Base-by-base conservation (phyloP, 1,140 invertebrate genomes). In the Caenorhabditis elegans region DNA sequence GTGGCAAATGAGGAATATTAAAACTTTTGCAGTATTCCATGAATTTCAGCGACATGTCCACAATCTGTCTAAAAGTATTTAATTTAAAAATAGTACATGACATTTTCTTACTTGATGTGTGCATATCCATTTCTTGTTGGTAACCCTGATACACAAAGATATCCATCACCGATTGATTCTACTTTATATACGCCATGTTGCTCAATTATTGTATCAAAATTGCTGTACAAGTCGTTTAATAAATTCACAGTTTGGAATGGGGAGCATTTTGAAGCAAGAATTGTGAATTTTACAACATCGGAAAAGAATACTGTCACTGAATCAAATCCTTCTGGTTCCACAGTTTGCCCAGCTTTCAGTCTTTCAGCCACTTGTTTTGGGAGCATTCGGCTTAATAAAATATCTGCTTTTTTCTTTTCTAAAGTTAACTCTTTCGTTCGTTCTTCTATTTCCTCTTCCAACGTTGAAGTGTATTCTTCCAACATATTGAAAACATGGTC, bases 281-380 rank as follows among this genome's bases (percentile, higher is more conserved):
- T 94, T 0, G 95, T 95, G 88, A 96, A 96, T 24, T 94, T 94
- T 0, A 95, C 94, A 81, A 95, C 95, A 86, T 95, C 95, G 15
- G 78, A 80, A 43, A 85, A 85, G 78, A 83, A 84, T 26, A 85
- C 80, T 28, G 84, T 85, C 26, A 85, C 84, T 39, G 60, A 76
- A n/a, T 85, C 84, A 26, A 85, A 85, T 13, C 48, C 49, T 48
- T 85, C 84, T 1, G 84, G 84, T 53, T 85, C 84, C 22, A 85
- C 84, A 15, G 82, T 53, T 53, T 83, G 53, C 11, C 84, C 84
- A 0, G 78, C 39, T 76, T 85, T 85, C 28, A 85, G 48, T 4
- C 51, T 39, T 22, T 84, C 82, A 0, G 84, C 84, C 24, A 85
- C 82, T 79, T 83, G 84, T 82, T 39, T 79, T 43, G 85, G 85